phyloP scores from a whole-genome alignment of 2,888 invertebrate species.

The Oligia latruncula region DNA sequence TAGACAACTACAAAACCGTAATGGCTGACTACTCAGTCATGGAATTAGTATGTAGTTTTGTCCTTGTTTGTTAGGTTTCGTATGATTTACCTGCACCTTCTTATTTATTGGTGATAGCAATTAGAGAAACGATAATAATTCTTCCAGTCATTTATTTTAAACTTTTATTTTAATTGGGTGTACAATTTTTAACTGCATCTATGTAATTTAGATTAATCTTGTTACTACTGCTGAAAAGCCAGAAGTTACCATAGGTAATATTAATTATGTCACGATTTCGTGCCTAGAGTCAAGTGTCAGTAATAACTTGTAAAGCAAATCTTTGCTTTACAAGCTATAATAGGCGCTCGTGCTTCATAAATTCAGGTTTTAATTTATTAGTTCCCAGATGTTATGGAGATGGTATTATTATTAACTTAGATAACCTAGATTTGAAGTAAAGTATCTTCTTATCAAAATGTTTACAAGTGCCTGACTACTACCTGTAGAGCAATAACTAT shows the following conservation, averaged over 20 bases:
- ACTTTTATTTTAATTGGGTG: background rate
- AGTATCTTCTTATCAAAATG: background rate
- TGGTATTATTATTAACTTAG: background rate
- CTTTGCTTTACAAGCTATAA: slow-evolving; percentile 13
- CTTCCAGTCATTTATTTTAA: background rate
- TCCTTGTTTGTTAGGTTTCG: slow-evolving; percentile 53
- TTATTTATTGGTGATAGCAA: slow-evolving; percentile 57
- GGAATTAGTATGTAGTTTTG: slow-evolving; percentile 10
- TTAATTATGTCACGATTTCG: background rate
- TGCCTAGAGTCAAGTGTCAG: background rate
- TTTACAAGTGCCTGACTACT: slow-evolving; percentile 11
- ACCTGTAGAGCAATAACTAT: slow-evolving; percentile 14
- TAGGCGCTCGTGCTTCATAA: slow-evolving; percentile 18
- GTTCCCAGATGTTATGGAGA: background rate
- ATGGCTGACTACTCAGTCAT: background rate
- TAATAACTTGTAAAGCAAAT: background rate
- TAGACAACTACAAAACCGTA: background rate
- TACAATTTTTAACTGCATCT: background rate
- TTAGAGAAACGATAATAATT: slow-evolving; percentile 17
- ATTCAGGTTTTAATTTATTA: no score
- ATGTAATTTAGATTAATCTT: background rate
- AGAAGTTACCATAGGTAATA: background rate
- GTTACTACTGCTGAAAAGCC: background rate
- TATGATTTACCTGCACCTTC: slow-evolving; percentile 56
- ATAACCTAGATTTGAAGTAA: background rate